These are phyloP conservation scores for Pedetes capensis DNA, from an alignment of 2,113 vertebrate species.

Conservation along the genomic window DNA sequence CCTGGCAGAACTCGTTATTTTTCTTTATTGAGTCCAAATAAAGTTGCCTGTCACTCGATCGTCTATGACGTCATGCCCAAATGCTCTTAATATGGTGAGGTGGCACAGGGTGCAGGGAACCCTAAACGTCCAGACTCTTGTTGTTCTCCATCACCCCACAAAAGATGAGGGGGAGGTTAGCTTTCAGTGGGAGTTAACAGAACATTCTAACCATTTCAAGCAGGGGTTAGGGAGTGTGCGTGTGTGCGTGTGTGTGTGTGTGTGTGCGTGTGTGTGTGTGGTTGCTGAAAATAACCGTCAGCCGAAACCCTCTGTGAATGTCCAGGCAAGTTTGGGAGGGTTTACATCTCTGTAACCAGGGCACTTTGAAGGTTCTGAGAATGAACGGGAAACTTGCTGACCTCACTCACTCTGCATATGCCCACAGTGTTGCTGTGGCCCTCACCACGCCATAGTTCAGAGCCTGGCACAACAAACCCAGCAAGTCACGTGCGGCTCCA, in stretches of 20 bases:
- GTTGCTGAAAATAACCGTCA: neutral
- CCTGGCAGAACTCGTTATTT: slow-evolving; percentile 36
- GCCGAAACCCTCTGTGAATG: slow-evolving; percentile 51
- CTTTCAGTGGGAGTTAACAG: neutral
- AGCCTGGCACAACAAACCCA: slow-evolving; percentile 81
- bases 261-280: neutral
- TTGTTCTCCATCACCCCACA: no score
- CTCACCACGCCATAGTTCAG: slow-evolving; percentile 77
- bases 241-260: neutral
- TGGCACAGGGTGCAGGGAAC: neutral
- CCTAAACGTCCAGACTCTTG: neutral
- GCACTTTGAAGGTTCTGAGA: slow-evolving; percentile 70
- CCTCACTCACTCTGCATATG: slow-evolving; percentile 69
- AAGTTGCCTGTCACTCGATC: neutral
- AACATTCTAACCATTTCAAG: neutral
- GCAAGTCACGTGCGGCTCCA: slow-evolving; percentile 87
- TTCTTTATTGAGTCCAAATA: slow-evolving; percentile 64
- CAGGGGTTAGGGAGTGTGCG: neutral
- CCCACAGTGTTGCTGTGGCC: slow-evolving; percentile 59
- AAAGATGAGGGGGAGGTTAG: no score
- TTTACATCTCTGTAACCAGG: slow-evolving; percentile 58
- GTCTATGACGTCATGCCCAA: slow-evolving; percentile 55
- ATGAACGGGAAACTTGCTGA: slow-evolving; percentile 63
- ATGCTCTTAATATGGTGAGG: slow-evolving; percentile 15
- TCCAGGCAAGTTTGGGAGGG: slow-evolving; percentile 43